These are phyloP conservation scores for Sussaba pulchella DNA, from an alignment of 2,888 invertebrate genomes.

Conservation along the genomic window DNA sequence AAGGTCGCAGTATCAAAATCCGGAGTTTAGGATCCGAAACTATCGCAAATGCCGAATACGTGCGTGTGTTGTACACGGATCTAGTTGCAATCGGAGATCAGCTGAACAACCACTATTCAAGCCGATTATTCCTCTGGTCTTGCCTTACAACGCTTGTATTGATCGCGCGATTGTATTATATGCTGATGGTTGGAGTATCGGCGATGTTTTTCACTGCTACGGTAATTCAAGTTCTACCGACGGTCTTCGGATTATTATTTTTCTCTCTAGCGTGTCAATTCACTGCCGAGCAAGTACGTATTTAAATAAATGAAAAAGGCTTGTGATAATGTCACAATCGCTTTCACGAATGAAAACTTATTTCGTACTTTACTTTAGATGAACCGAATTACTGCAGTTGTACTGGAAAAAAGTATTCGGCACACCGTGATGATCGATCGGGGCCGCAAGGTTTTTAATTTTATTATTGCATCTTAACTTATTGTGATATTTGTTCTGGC, in stretches of 20 bases:
- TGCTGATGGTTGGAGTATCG: neutral
- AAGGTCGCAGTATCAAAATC: constrained; percentile 4
- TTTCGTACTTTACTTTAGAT: constrained; percentile 5
- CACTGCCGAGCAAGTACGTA: constrained; percentile 37
- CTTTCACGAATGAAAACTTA: neutral
- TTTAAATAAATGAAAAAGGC: constrained; percentile 1
- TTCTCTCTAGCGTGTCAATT: constrained; percentile 31
- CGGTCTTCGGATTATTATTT: constrained; percentile 1
- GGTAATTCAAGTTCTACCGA: constrained; percentile 2
- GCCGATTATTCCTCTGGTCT: constrained; percentile 52
- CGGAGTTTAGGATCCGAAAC: neutral
- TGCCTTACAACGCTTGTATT: neutral
- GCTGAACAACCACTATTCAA: constrained; percentile 34
- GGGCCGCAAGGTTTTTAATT: constrained; percentile 37
- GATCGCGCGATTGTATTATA: neutral
- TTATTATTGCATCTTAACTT: neutral
- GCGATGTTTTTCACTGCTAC: neutral
- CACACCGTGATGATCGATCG: constrained; percentile 23
- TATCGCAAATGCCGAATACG: constrained; percentile 18
- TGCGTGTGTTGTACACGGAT: constrained; percentile 36
- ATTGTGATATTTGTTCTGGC: neutral
- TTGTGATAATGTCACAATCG: neutral
- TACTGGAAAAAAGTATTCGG: constrained; percentile 44
- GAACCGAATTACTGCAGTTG: neutral
- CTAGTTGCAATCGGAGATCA: constrained; percentile 12